Conservation (phyloP, 2,797 vertebrate genomes). For the Myiotriccus ornatus region DNA sequence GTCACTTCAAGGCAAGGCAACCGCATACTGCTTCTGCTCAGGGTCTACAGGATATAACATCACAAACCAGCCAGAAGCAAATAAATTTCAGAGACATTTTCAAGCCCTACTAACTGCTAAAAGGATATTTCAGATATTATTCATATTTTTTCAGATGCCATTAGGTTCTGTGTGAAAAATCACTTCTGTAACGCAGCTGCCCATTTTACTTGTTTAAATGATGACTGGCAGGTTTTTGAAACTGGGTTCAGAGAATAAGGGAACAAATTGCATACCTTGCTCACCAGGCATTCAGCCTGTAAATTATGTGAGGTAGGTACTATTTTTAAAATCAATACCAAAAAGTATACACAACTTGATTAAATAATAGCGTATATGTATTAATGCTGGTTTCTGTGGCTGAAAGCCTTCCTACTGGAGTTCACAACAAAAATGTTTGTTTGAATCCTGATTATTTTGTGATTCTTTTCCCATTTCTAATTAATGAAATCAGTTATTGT, state of each 20-base stretch:
- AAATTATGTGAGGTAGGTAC: constrained; percentile 1
- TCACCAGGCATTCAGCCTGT: neutral
- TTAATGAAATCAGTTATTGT: neutral
- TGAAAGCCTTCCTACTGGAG: neutral
- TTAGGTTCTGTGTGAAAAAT: constrained; percentile 58
- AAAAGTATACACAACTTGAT: constrained; percentile 6
- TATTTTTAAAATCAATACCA: constrained; percentile 34
- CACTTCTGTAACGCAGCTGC: constrained; percentile 17
- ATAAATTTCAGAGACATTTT: constrained; percentile 49
- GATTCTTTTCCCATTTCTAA: neutral
- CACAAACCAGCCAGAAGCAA: neutral
- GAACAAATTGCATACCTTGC: constrained; percentile 20
- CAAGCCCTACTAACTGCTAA: constrained; percentile 59
- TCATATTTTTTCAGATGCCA: constrained; percentile 53
- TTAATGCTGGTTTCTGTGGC: neutral
- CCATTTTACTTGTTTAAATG: constrained; percentile 41
- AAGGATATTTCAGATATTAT: constrained; percentile 49
- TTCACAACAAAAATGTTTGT: neutral
- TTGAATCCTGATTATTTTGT: neutral
- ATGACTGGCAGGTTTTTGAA: constrained; percentile 58
- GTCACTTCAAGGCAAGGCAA: neutral
- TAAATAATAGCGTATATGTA: neutral
- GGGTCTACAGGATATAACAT: neutral
- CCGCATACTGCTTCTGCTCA: neutral
- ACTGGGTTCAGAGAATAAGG: constrained; percentile 3